Base-by-base conservation (phyloP, 2,797 vertebrate genomes). In the Clarias platycephalus region DNA sequence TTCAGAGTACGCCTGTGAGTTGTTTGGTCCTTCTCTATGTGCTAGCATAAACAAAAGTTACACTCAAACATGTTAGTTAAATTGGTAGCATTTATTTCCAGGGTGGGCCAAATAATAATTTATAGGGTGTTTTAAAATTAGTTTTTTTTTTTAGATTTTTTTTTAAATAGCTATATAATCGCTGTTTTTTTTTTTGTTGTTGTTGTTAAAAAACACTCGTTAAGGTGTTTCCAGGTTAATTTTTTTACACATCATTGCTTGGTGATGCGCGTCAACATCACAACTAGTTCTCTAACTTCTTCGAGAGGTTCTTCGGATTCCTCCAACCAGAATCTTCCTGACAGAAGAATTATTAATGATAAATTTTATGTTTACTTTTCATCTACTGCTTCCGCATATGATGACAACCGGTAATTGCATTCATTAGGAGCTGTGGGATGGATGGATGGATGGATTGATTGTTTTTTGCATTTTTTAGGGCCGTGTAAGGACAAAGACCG, bases 401-500 rank as follows among this genome's bases (percentile, higher is more conserved):
- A 20, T 75, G 4, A 28, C n/a, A 53, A 18, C 10, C 40, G 26
- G 44, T 26, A 53, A 53, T 0, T 76, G 53, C 2, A 34, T 24
- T 6, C 16, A 40, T 78, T 24, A 18, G 5, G 4, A 12, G 24
- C 10, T 58, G 72, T 22, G 71, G 24, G 15, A 34, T 60, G 40
- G 40, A 44, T 44, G 40, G 40, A 44, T 44, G 0, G 40, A 44
- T 31, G 24, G 0, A 12, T 55, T 34, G 8, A 44, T 5, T 34
- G 13, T 2, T 0, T 37, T 40, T 15, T 18, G 40, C 0, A 9
- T 40, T 26, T 3, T 26, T 40, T 34, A 99, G 98, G 97, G 98
- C 72, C 97, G 97, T 22, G 97, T 99, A 86, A 95, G 97, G 88
- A 99, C 97, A 88, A 99, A 99, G 94, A 99, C 98, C 0, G 96